These are phyloP conservation scores for Himalopsyche anomala DNA, from an alignment of 2,888 invertebrate genomes.

Conservation along the genomic window DNA sequence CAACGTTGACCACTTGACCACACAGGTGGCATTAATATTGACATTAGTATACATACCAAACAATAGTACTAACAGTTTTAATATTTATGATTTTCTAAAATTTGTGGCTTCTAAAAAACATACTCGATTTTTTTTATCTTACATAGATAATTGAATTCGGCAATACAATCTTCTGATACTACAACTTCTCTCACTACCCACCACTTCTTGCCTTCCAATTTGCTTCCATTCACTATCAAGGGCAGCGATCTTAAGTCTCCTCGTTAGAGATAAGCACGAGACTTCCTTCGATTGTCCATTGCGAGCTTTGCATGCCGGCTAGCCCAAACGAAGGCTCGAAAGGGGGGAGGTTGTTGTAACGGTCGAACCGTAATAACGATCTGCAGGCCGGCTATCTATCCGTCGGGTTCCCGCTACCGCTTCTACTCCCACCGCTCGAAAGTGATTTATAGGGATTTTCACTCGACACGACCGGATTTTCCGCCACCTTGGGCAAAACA, in stretches of 20 bases:
- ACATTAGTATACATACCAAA: too few relatives aligned
- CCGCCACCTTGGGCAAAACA: conserved; percentile 63
- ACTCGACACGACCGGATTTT: conserved; percentile 65
- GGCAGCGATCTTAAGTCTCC: conserved; percentile 38
- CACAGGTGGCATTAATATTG: too few relatives aligned
- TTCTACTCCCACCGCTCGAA: conserved; percentile 52
- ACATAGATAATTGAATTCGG: not conserved
- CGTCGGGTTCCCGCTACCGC: conserved; percentile 38
- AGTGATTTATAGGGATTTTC: conserved; percentile 65
- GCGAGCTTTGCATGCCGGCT: conserved; percentile 39
- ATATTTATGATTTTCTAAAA: too few relatives aligned
- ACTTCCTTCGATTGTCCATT: conserved; percentile 34
- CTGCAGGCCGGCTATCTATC: conserved; percentile 39
- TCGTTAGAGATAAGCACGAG: conserved; percentile 40
- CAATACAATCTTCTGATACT: not conserved
- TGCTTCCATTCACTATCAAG: conserved; percentile 36
- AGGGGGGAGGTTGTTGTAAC: conserved; percentile 21
- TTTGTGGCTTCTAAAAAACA: too few relatives aligned
- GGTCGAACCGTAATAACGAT: conserved; percentile 42
- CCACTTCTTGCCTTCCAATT: conserved; percentile 40
- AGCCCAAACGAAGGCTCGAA: not conserved
- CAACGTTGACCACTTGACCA: too few relatives aligned
- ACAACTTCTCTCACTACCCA: not conserved
- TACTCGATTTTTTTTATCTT: not conserved
- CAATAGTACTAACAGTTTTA: too few relatives aligned